Base-by-base conservation (phyloP, 2,113 vertebrate species). In the Laticauda laticaudata region DNA sequence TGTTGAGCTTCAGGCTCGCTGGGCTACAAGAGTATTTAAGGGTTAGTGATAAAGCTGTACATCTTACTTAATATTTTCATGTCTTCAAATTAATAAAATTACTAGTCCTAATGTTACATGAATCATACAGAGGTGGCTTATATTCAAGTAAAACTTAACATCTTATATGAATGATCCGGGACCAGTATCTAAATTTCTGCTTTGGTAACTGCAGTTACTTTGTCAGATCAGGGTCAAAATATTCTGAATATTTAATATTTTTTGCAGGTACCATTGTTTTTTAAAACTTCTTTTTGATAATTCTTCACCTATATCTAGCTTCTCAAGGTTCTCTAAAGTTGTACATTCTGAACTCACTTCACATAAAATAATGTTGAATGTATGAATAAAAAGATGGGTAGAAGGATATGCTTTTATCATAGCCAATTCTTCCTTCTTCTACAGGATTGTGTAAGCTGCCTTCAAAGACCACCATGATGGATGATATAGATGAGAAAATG, bases 1-100 rank as follows among this genome's bases (percentile, higher is more conserved):
- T 0, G 95, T 94, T 10, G 99, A 99, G 90, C 96, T 99, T 91
- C 98, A 99, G 95, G 97, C 98, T 15, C 97, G 98, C 69, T 99
- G 98, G 98, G 98, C 98, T 59, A 90, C 96, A 3, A 97, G 95
- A 92, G 98, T 98, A 59, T 97, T 99, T 93, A 94, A 97, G 91
- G 98, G 98, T 99, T 97, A 95, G 96, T 87, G 45, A 51, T 81
- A 81, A 81, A 7, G 5, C 34, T 39, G 34, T 39, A 39, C 18
- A 39, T 24, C 6, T 21, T n/a, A 53, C n/a, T 8, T 91, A 18
- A 21, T 12, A 56, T 24, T 24, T 51, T 87, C 45, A 53, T 18
- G 48, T 53, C 5, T 51, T 53, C 10, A 26, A 24, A 87, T 87
- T 14, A 53, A n/a, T 51, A 29, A 8, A 87, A 53, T 53, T 53